A percentile compares a stretch with the other conserved stretches of the same genome.
These are phyloP conservation scores for Salvator merianae DNA, from an alignment of 2,113 vertebrate genomes.

Conservation along the genomic window DNA sequence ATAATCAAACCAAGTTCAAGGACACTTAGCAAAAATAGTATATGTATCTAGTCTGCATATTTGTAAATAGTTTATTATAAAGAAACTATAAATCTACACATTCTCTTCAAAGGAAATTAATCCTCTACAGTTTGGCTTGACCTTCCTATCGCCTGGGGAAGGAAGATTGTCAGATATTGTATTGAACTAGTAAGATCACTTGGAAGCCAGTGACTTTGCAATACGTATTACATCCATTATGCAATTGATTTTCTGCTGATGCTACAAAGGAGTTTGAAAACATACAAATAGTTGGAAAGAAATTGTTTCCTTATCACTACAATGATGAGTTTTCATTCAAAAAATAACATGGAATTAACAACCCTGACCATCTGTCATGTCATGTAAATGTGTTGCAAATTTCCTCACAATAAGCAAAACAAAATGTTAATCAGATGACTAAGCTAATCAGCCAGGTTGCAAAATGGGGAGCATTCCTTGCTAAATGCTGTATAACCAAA, in stretches of 20 bases:
- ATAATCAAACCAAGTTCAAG: too few species aligned
- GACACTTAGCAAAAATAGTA: too few species aligned
- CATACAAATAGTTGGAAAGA: too few species aligned
- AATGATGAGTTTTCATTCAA: neutral
- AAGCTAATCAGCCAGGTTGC: neutral
- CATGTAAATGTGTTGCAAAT: slow-evolving; percentile 5
- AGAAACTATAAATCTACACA: neutral
- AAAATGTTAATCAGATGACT: slow-evolving; percentile 15
- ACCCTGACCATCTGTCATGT: neutral
- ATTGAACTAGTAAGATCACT: neutral
- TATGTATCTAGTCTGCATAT: neutral
- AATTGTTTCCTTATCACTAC: neutral
- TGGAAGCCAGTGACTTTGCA: too few species aligned
- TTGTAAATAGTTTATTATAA: neutral
- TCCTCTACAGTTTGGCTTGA: neutral
- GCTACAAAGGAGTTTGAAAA: neutral
- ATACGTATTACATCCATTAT: slow-evolving; percentile 7
- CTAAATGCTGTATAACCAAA: neutral
- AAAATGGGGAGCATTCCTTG: neutral
- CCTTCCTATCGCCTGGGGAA: neutral
- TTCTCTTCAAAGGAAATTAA: neutral
- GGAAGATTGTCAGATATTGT: neutral
- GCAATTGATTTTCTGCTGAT: neutral
- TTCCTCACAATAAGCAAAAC: slow-evolving; percentile 6
- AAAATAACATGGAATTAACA: neutral